phyloP scores from a whole-genome alignment of 2,113 vertebrate genomes.

The Lepisosteus oculatus region DNA sequence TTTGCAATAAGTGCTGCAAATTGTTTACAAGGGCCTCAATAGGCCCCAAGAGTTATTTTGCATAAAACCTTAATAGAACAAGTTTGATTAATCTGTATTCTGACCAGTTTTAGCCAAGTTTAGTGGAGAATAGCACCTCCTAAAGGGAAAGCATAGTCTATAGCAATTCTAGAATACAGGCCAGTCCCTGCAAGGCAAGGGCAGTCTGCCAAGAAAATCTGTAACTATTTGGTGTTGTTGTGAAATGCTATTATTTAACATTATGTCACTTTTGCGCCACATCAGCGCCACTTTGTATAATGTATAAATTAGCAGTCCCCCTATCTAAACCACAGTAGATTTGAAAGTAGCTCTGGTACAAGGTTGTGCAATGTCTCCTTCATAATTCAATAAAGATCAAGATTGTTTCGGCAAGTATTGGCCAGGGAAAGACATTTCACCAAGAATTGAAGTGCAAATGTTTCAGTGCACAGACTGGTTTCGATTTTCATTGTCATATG shows the following conservation, averaged over 20 bases:
- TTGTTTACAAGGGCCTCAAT: no score
- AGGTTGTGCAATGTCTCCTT: conserved; percentile 43
- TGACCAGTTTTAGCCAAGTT: no score
- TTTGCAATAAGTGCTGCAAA: neutral
- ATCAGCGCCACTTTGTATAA: conserved; percentile 50
- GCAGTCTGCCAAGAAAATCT: conserved; percentile 32
- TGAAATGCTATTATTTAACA: conserved; percentile 37
- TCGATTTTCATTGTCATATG: conserved; percentile 52
- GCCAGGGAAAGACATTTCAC: conserved; percentile 39
- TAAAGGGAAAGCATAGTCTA: neutral
- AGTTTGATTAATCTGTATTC: no score
- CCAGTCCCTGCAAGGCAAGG: neutral
- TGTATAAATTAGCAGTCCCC: conserved; percentile 55
- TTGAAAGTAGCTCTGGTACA: conserved; percentile 49
- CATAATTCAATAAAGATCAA: conserved; percentile 61
- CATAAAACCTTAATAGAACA: no score
- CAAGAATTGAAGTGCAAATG: conserved; percentile 45
- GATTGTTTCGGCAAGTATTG: conserved; percentile 31
- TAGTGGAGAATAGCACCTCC: neutral
- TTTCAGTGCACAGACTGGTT: conserved; percentile 44
- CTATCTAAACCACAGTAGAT: conserved; percentile 54
- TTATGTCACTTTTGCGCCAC: conserved; percentile 47
- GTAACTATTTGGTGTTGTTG: conserved; percentile 33
- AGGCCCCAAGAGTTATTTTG: neutral
- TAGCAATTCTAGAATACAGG: neutral